phyloP scores from a whole-genome alignment of 2,888 invertebrate genomes.

The Xylota segnis region DNA sequence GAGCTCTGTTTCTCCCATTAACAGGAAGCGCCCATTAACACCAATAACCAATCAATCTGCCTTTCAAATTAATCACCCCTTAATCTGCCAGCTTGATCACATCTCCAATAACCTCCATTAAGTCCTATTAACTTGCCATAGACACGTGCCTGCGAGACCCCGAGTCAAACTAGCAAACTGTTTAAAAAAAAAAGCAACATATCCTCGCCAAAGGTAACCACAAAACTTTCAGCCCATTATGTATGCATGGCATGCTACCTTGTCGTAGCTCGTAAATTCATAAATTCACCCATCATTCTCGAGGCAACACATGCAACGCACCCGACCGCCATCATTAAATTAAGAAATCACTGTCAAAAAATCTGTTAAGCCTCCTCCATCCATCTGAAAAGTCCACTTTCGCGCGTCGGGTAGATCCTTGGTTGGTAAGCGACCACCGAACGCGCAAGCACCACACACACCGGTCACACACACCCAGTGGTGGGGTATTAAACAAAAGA shows the following conservation, averaged over 20 bases:
- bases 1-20: neutral
- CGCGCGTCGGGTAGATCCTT: conserved; percentile 5
- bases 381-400: conserved; percentile 47
- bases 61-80: conserved; percentile 29
- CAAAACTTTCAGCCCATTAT: conserved; percentile 32
- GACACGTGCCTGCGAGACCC: conserved; percentile 34
- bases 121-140: conserved; percentile 31
- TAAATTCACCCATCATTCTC: conserved; percentile 65
- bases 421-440: conserved; percentile 50
- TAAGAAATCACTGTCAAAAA: conserved; percentile 81
- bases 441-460: conserved; percentile 44
- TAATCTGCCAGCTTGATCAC: conserved; percentile 4
- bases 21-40: conserved; percentile 39
- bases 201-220: conserved; percentile 10
- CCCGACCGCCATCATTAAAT: conserved; percentile 79
- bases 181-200: neutral
- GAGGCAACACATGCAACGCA: conserved; percentile 64
- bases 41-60: conserved; percentile 37
- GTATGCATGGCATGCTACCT: conserved; percentile 60
- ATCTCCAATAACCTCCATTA: neutral
- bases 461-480: conserved; percentile 43
- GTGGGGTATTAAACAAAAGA: conserved; percentile 51
- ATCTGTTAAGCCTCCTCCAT: conserved; percentile 79
- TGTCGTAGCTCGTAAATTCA: conserved; percentile 39
- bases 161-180: neutral